Base-by-base conservation (phyloP, 2,888 invertebrate species). In the Asteroscopus sphinx region DNA sequence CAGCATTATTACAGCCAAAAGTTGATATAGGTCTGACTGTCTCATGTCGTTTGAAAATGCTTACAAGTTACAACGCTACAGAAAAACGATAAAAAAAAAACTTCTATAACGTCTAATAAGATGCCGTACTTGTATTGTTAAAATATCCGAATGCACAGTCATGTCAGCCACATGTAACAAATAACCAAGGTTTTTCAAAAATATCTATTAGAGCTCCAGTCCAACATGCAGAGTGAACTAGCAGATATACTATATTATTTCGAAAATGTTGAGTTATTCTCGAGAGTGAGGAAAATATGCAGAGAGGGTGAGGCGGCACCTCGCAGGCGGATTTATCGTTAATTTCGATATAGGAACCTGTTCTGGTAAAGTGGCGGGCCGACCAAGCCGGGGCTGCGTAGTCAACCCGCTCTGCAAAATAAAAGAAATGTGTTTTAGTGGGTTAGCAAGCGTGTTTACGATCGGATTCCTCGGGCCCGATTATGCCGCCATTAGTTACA, bases 371-470 rank as follows among this genome's bases (percentile, higher is more conserved):
- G 87, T 83, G 87, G 82, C 82, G 82, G 82, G 77, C 81, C 76
- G 79, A 77, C 69, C 64, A 61, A 68, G 68, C 78, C 69, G 68
- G 82, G 81, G 80, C 79, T 79, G 83, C 82, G 85, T 84, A 84
- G 82, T 86, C 81, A 80, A 79, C 81, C 79, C 81, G 82, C 86
- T 82, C 77, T 76, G 89, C 92, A 92, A 92, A 93, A 92, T 92
- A 93, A 93, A 93, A 93, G 91, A 92, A 93, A 93, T 93, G 92
- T 92, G 90, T 93, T 93, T 94, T 93, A 93, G 93, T 94, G 90
- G 93, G 93, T 93, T 93, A 94, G 91, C 91, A 83, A 92, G 90
- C 88, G 86, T 91, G 90, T 92, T 93, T 91, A 92, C 90, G 91
- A 90, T 90, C 89, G 86, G 86, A 91, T 90, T 90, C 89, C 88